Conservation (phyloP, 1,140 invertebrate genomes). For the Chelonus insularis region DNA sequence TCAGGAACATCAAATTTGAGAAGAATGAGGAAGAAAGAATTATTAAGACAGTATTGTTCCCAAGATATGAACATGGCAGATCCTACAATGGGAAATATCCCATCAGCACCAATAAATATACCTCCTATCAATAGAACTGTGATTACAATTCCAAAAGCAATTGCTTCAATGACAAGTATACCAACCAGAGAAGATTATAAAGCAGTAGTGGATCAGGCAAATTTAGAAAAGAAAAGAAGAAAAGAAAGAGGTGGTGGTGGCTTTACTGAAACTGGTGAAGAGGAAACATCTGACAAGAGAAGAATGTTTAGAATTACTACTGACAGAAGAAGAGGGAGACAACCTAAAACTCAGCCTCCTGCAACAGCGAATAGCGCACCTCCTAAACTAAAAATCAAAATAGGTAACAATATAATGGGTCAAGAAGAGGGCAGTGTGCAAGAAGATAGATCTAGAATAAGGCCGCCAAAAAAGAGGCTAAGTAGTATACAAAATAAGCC, state of each 20-base stretch:
- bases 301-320: conserved; percentile 48
- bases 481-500: conserved; percentile 67
- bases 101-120: conserved; percentile 62
- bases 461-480: conserved; percentile 80
- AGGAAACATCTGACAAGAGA: conserved; percentile 49
- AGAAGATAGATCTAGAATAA: conserved; percentile 64
- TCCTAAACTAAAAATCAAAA: conserved; percentile 84
- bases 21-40: conserved; percentile 87
- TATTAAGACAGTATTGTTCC: conserved; percentile 81
- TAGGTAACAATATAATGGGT: conserved; percentile 66
- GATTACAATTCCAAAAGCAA: conserved; percentile 83
- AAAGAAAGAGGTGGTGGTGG: conserved; percentile 61
- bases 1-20: conserved; percentile 74
- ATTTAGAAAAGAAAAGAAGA: conserved; percentile 70
- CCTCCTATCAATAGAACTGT: conserved; percentile 70
- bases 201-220: conserved; percentile 63
- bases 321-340: conserved; percentile 60
- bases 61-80: conserved; percentile 86
- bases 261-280: conserved; percentile 35
- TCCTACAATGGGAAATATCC: conserved; percentile 58
- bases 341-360: conserved; percentile 48
- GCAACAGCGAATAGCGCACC: conserved; percentile 53
- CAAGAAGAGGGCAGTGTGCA: conserved; percentile 50
- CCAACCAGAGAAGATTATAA: conserved; percentile 83
- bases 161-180: conserved; percentile 82